A percentile compares a stretch with the other conserved stretches of the same genome.
Evolutionary conservation across 2,888 invertebrate genomes (phyloP).

Genomic region (Chaetogeoica ovagalla): DNA sequence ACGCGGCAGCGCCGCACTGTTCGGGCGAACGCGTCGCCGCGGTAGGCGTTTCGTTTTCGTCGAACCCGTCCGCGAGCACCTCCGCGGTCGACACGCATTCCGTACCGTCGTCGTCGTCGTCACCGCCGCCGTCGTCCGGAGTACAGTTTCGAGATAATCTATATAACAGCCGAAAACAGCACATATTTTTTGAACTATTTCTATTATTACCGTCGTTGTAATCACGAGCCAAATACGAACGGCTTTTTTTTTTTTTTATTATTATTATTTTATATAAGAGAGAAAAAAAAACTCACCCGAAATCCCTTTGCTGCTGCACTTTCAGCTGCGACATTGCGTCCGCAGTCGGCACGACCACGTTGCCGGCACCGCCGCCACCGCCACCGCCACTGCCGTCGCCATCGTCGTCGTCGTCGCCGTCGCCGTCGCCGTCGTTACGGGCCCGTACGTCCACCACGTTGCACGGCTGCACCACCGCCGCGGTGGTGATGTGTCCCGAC

Average conservation of each 20-base stretch:
- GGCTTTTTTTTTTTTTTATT: too few relatives aligned
- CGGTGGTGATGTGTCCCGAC: constrained; percentile 53
- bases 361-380: too few relatives aligned
- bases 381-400: neutral
- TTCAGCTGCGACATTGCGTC: constrained; percentile 40
- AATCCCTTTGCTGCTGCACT: constrained; percentile 37
- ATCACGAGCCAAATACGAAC: too few relatives aligned
- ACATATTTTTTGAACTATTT: too few relatives aligned
- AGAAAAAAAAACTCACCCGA: neutral
- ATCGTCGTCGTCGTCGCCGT: neutral
- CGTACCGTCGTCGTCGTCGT: constrained; percentile 1
- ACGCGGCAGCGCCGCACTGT: neutral
- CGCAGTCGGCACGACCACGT: neutral
- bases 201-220: too few relatives aligned
- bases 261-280: too few relatives aligned
- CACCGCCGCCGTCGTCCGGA: constrained; percentile 6
- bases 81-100: constrained; percentile 35
- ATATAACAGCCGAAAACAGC: neutral
- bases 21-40: neutral
- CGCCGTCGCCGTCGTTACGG: neutral
- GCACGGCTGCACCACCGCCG: neutral
- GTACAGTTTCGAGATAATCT: constrained; percentile 35
- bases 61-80: constrained; percentile 32
- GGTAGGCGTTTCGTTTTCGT: constrained; percentile 19
- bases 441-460: neutral